Evolutionary conservation across 23 tunicate species (phyloP).

Genomic region (Aplidium turbinatum): DNA sequence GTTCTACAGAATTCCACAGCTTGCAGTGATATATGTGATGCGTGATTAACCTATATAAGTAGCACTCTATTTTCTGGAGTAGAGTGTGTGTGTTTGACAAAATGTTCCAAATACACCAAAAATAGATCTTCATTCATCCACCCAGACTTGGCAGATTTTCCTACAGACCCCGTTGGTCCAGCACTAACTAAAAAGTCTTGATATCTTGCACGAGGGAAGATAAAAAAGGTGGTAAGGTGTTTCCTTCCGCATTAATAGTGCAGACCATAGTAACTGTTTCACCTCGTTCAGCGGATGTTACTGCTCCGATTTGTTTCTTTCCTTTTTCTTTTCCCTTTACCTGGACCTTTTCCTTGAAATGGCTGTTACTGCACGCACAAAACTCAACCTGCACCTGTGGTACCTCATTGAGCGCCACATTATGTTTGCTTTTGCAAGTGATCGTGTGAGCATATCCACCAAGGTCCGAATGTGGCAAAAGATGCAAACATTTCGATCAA

Average conservation of each 20-base stretch:
- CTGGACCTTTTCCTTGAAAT: too few relatives aligned
- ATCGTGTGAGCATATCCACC: too few relatives aligned
- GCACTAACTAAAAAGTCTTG: background rate
- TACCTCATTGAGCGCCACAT: too few relatives aligned
- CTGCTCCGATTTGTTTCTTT: background rate
- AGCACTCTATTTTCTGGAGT: background rate
- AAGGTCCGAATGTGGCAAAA: too few relatives aligned
- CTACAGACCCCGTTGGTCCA: background rate
- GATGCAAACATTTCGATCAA: too few relatives aligned
- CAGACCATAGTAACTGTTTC: background rate
- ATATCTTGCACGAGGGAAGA: conserved; percentile 1
- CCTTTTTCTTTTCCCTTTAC: too few relatives aligned
- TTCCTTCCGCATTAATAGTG: background rate
- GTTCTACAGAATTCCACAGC: background rate
- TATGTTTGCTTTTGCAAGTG: too few relatives aligned
- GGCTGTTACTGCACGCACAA: too few relatives aligned
- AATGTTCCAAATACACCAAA: background rate
- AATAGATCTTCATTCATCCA: background rate
- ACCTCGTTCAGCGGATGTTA: background rate
- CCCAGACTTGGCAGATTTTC: background rate
- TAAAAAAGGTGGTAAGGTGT: conserved; percentile 6
- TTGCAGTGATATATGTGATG: background rate
- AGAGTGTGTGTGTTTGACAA: background rate
- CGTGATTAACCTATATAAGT: background rate
- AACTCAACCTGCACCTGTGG: too few relatives aligned